Base-by-base conservation (phyloP, 1,140 invertebrate species). In the Panulirus ornatus region DNA sequence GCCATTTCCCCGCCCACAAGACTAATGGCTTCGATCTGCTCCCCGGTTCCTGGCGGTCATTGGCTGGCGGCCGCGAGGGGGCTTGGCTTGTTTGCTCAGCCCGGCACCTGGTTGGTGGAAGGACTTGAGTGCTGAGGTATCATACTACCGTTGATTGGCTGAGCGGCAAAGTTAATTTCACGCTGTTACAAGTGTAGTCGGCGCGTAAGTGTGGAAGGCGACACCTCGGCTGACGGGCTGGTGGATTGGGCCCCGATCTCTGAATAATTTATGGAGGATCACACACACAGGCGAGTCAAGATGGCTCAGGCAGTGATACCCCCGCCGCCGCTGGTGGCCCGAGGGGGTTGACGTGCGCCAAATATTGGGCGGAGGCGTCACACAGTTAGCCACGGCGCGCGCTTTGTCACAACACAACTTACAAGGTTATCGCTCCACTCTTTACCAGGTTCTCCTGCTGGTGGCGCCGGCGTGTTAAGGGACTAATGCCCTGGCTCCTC, bases 201-300 rank as follows among this genome's bases (percentile, higher is more conserved):
- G 78, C 70, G 81, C 79, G 88, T 89, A 89, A 89, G 88, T 89
- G 88, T 83, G 79, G 88, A 83, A 89, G 81, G 88, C 79, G 88
- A 89, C 88, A 89, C 88, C 88, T 76, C 40, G 51, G 88, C 70
- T 89, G 88, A 89, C 88, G 88, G 54, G 44, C 42, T 54, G 88
- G 42, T 89, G 88, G 88, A 89, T 89, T 89, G 88, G 88, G 71
- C 66, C 81, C 66, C 88, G 70, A 89, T 89, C 88, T 84, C 88
- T 89, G 88, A 89, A 89, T 89, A 89, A 89, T 89, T 89, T 89
- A 89, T 89, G 81, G 79, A 58, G 71, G 88, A 89, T 89, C 88
- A 75, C 88, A 83, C 79, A 88, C 88, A 89, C 88, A 27, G 66
- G 16, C 36, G 63, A 89, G 88, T 83, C 79, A 84, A 89, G 88